A percentile compares a stretch with the other conserved stretches of the same genome.
Conservation (phyloP, 37 sponge, comb jelly and placozoan genomes). For the Crambe crambe region DNA sequence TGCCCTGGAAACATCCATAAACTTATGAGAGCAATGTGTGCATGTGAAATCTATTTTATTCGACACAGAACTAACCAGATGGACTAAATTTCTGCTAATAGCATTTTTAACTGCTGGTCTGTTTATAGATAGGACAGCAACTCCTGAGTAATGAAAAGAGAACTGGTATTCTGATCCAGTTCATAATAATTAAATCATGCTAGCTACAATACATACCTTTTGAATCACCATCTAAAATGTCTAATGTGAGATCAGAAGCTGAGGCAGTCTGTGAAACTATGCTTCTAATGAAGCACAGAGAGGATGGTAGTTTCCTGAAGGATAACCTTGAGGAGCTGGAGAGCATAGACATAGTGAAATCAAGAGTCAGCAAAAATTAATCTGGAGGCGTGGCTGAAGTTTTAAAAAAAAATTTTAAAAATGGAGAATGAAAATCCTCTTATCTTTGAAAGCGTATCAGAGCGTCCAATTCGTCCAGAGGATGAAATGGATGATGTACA, state of each 20-base stretch:
- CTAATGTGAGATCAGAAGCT: slow-evolving; percentile 16
- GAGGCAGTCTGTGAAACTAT: not conserved
- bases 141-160: slow-evolving; percentile 20
- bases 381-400: no score
- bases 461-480: slow-evolving; percentile 37
- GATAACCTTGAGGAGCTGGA: no score
- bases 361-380: no score
- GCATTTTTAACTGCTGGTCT: slow-evolving; percentile 74
- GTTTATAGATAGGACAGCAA: slow-evolving; percentile 70
- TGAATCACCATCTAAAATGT: slow-evolving; percentile 5
- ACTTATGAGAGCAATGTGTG: not conserved
- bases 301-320: no score
- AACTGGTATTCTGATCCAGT: no score
- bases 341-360: no score
- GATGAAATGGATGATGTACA: slow-evolving; percentile 67
- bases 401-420: not conserved
- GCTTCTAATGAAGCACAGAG: not conserved
- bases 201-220: slow-evolving; percentile 13
- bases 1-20: not conserved
- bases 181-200: no score
- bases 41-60: not conserved
- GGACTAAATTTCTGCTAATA: slow-evolving; percentile 56
- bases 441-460: slow-evolving; percentile 49
- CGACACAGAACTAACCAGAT: slow-evolving; percentile 31
- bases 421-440: slow-evolving; percentile 83